phyloP scores from a whole-genome alignment of 2,888 invertebrate genomes.

The Adelognathus sp. region DNA sequence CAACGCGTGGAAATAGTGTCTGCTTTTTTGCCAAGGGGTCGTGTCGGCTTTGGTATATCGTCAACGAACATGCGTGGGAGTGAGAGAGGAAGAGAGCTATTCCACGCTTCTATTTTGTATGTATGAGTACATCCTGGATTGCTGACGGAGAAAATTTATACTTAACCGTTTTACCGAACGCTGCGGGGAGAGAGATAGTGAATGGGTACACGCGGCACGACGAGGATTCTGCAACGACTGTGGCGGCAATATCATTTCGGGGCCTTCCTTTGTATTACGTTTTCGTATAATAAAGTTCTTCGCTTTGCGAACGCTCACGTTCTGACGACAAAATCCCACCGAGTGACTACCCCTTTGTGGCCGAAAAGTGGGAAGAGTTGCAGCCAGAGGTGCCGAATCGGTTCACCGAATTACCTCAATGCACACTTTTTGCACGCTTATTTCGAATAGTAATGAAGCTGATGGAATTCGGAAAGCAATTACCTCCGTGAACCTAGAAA shows the following conservation, averaged over 20 bases:
- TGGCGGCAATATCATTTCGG: slow-evolving; percentile 67
- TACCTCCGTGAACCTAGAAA: too few relatives aligned
- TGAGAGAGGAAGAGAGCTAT: slow-evolving; percentile 62
- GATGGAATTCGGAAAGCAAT: too few relatives aligned
- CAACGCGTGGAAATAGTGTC: slow-evolving; percentile 46
- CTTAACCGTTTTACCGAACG: slow-evolving; percentile 62
- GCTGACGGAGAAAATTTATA: slow-evolving; percentile 72
- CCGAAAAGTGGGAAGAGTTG: too few relatives aligned
- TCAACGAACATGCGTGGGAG: slow-evolving; percentile 30
- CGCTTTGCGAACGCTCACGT: neutral
- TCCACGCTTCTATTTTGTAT: slow-evolving; percentile 51
- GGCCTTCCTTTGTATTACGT: slow-evolving; percentile 61
- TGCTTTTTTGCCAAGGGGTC: slow-evolving; percentile 37
- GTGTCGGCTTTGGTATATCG: neutral
- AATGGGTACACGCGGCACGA: slow-evolving; percentile 24
- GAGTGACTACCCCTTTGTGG: too few relatives aligned
- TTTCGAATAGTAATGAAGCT: too few relatives aligned
- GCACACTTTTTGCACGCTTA: too few relatives aligned
- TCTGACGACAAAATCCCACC: neutral
- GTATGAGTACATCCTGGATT: slow-evolving; percentile 64
- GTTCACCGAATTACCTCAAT: too few relatives aligned
- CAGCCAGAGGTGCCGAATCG: too few relatives aligned
- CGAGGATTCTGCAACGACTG: slow-evolving; percentile 41
- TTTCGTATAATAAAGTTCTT: slow-evolving; percentile 42
- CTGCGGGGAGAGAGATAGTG: slow-evolving; percentile 11